Conservation (phyloP, 2,797 vertebrate species). For the Syndactyla subalaris region DNA sequence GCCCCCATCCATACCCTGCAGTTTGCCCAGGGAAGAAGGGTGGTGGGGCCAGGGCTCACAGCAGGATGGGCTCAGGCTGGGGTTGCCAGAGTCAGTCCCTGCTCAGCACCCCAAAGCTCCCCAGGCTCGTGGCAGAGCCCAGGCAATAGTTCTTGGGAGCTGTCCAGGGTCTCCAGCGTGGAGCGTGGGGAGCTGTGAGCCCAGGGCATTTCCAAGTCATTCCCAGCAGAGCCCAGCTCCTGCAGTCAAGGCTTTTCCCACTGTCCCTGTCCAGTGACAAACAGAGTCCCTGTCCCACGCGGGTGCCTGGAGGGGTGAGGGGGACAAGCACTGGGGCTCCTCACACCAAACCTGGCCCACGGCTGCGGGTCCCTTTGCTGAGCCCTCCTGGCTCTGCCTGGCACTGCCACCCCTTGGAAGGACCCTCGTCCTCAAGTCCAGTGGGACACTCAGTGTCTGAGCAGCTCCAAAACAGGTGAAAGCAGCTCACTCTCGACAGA, state of each 20-base stretch:
- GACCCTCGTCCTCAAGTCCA: not conserved
- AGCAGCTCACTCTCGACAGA: not conserved
- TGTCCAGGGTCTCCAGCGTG: rapidly evolving
- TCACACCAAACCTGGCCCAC: not conserved
- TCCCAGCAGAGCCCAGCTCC: not conserved
- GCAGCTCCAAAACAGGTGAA: not conserved
- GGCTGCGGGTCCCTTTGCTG: not conserved
- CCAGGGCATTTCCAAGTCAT: rapidly evolving
- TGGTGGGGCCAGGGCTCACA: rapidly evolving
- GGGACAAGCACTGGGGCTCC: not conserved
- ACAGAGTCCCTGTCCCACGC: rapidly evolving
- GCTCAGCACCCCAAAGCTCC: not conserved
- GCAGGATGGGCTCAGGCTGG: not conserved
- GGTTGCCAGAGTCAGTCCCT: not conserved
- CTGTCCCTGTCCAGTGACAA: not conserved
- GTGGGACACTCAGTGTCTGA: rapidly evolving
- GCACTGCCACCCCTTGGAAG: rapidly evolving
- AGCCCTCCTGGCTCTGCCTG: not conserved
- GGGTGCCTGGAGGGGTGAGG: rapidly evolving
- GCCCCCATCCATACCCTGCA: rapidly evolving
- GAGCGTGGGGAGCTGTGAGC: not conserved
- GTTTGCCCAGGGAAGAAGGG: rapidly evolving
- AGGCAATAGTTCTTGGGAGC: not conserved
- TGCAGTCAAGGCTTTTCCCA: rapidly evolving
- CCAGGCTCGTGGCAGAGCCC: not conserved